These are phyloP conservation scores for Drosophila mettleri DNA, from an alignment of 2,888 invertebrate genomes.

Conservation along the genomic window DNA sequence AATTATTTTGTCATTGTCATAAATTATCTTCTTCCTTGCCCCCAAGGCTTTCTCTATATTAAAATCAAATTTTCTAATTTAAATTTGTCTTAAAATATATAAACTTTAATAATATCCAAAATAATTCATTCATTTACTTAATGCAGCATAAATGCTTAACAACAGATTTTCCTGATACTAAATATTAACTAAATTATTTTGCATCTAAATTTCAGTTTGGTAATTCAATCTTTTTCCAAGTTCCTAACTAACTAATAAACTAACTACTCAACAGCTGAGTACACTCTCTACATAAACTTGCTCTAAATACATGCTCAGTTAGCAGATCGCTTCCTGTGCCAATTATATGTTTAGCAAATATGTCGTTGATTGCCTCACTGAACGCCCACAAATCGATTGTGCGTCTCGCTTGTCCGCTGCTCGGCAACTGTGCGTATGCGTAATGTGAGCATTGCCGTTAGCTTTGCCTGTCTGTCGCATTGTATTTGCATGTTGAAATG, in stretches of 20 bases:
- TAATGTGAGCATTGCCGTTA: conserved; percentile 45
- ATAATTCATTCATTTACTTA: too few species aligned
- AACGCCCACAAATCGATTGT: conserved; percentile 19
- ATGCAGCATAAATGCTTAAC: too few species aligned
- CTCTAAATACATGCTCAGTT: not conserved
- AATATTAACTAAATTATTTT: too few species aligned
- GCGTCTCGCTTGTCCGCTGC: not conserved
- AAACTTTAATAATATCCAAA: too few species aligned
- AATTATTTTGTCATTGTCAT: too few species aligned
- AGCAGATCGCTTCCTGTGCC: not conserved
- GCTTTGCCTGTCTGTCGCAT: conserved; percentile 33
- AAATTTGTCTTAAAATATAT: too few species aligned
- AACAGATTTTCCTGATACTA: too few species aligned
- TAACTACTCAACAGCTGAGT: not conserved
- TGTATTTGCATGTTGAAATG: conserved; percentile 48
- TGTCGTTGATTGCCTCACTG: conserved; percentile 1
- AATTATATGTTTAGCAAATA: not conserved
- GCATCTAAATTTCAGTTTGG: not conserved
- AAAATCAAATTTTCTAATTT: too few species aligned
- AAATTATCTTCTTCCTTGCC: too few species aligned
- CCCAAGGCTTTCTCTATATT: too few species aligned
- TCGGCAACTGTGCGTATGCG: conserved; percentile 58
- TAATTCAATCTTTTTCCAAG: not conserved
- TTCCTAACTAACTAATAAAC: too few species aligned
- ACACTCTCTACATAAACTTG: too few species aligned